A percentile compares a stretch with the other conserved stretches of the same genome.
Evolutionary conservation across 1,140 invertebrate species (phyloP).

Genomic region (Apis laboriosa): DNA sequence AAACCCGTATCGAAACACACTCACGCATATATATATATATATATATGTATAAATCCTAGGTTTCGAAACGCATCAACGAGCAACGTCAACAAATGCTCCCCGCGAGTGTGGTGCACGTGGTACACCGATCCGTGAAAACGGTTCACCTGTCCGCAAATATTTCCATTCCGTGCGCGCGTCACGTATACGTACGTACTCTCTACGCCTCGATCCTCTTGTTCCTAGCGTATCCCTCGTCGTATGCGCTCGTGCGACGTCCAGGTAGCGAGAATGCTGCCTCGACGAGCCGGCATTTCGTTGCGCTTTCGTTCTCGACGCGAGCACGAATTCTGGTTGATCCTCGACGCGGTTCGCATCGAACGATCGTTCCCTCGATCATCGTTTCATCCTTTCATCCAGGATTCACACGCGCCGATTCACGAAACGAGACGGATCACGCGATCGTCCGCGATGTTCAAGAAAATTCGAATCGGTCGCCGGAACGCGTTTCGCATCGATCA

Average conservation of each 20-base stretch:
- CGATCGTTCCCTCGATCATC: too few species aligned
- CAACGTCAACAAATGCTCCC: conserved; percentile 3
- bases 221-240: conserved; percentile 10
- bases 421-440: too few species aligned
- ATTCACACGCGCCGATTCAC: too few species aligned
- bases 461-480: too few species aligned
- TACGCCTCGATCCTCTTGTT: conserved; percentile 41
- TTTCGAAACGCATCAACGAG: not conserved
- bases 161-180: conserved; percentile 32
- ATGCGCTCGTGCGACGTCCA: conserved; percentile 23
- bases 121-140: conserved; percentile 5
- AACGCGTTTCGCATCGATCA: too few species aligned
- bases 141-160: not conserved
- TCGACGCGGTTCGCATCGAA: too few species aligned
- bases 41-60: not conserved
- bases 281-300: conserved; percentile 23
- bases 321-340: too few species aligned
- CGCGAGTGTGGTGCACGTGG: conserved; percentile 34
- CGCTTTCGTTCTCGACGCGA: conserved; percentile 10
- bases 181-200: conserved; percentile 47
- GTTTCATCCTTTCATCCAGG: too few species aligned
- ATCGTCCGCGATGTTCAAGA: too few species aligned
- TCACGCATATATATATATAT: not conserved
- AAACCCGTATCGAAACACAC: too few species aligned
- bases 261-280: conserved; percentile 26